Conservation (phyloP, 1,140 invertebrate species). For the Drosophila mayri region DNA sequence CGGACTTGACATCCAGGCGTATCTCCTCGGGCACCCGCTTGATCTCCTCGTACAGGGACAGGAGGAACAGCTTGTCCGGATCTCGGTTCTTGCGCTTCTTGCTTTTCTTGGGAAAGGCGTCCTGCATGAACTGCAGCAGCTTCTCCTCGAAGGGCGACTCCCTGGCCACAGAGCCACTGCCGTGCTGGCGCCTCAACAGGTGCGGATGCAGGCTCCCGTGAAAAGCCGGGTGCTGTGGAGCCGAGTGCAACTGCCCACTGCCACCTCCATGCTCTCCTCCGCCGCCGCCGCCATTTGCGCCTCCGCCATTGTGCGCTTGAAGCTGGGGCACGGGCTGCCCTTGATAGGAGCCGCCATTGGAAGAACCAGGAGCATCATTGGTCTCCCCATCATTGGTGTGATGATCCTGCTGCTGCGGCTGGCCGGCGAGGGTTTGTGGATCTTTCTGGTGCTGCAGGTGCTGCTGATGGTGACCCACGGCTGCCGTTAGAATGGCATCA, state of each 20-base stretch:
- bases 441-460: slow-evolving; percentile 74
- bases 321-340: slow-evolving; percentile 67
- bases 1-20: slow-evolving; percentile 77
- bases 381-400: slow-evolving; percentile 79
- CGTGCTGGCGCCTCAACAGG: slow-evolving; percentile 70
- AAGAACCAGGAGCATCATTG: slow-evolving; percentile 78
- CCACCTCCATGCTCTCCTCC: slow-evolving; percentile 56
- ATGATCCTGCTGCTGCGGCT: slow-evolving; percentile 78
- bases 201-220: slow-evolving; percentile 78
- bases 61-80: slow-evolving; percentile 76
- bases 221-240: slow-evolving; percentile 76
- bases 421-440: slow-evolving; percentile 57
- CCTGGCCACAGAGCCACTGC: slow-evolving; percentile 43
- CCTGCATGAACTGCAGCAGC: slow-evolving; percentile 81
- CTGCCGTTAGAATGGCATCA: slow-evolving; percentile 80
- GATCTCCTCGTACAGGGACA: slow-evolving; percentile 80
- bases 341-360: slow-evolving; percentile 76
- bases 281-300: background rate
- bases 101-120: slow-evolving; percentile 82
- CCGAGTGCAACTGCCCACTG: slow-evolving; percentile 59
- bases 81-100: slow-evolving; percentile 82
- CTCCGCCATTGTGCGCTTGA: slow-evolving; percentile 64
- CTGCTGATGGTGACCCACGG: slow-evolving; percentile 74
- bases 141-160: slow-evolving; percentile 81
- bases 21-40: slow-evolving; percentile 81